Evolutionary conservation across 1,140 invertebrate species (phyloP).

Genomic region (Drosophila pachea): DNA sequence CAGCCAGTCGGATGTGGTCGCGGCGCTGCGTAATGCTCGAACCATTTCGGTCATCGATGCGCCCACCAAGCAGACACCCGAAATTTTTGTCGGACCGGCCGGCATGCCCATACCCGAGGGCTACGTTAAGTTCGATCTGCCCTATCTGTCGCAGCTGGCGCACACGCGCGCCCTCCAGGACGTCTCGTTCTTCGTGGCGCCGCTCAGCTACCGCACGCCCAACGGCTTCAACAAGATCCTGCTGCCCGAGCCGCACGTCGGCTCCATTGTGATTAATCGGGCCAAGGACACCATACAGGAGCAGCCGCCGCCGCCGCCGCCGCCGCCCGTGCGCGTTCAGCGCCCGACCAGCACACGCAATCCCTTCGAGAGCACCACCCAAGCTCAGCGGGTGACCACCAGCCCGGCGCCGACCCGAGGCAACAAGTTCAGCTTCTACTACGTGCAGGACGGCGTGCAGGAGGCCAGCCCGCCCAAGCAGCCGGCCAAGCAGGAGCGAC

Average conservation of each 20-base stretch:
- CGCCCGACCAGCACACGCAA: constrained; percentile 58
- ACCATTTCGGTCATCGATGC: constrained; percentile 88
- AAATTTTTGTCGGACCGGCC: constrained; percentile 89
- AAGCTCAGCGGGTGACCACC: constrained; percentile 19
- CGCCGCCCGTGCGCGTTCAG: constrained; percentile 41
- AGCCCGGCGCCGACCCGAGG: constrained; percentile 48
- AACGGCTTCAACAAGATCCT: constrained; percentile 90
- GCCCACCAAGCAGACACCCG: constrained; percentile 83
- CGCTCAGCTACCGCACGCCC: constrained; percentile 89
- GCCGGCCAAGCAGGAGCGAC: constrained; percentile 64
- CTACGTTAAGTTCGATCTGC: constrained; percentile 89
- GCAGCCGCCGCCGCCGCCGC: constrained; percentile 19
- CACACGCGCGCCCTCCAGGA: constrained; percentile 85
- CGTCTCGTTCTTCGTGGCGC: constrained; percentile 91
- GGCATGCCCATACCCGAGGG: constrained; percentile 84
- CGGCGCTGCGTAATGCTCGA: constrained; percentile 84
- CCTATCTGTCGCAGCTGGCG: constrained; percentile 86
- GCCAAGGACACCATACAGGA: constrained; percentile 56
- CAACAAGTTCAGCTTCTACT: constrained; percentile 75
- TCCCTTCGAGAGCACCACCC: constrained; percentile 62
- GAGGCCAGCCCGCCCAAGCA: constrained; percentile 67
- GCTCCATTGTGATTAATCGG: constrained; percentile 87
- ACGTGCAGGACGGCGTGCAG: constrained; percentile 71
- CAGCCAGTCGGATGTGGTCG: constrained; percentile 85
- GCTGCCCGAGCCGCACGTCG: constrained; percentile 90